Conservation (phyloP, 2,888 invertebrate genomes). For the Diaphora mendica region DNA sequence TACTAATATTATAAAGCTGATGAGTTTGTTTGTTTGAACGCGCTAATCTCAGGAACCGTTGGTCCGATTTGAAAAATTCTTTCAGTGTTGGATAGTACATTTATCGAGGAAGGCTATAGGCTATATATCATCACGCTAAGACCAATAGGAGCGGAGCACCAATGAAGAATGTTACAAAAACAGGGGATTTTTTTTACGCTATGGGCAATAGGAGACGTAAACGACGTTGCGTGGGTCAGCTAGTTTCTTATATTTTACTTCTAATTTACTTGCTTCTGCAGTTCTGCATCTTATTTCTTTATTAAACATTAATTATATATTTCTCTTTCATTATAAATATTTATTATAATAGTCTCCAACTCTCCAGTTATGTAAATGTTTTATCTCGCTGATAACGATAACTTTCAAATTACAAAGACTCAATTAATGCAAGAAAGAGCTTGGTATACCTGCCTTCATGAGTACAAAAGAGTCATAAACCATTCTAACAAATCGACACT, state of each 20-base stretch:
- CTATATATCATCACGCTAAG: too few relatives aligned
- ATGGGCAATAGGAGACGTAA: too few relatives aligned
- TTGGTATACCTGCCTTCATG: background rate
- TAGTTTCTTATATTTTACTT: background rate
- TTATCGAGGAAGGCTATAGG: too few relatives aligned
- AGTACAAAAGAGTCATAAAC: conserved; percentile 10
- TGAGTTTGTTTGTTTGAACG: too few relatives aligned
- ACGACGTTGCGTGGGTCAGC: too few relatives aligned
- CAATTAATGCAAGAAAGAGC: background rate
- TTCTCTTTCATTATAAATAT: background rate
- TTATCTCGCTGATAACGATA: conserved; percentile 5
- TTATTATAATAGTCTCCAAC: background rate
- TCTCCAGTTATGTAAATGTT: background rate
- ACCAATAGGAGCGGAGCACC: too few relatives aligned
- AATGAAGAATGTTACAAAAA: too few relatives aligned
- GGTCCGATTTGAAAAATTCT: too few relatives aligned
- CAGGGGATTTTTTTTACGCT: too few relatives aligned
- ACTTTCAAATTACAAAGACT: background rate
- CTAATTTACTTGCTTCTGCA: background rate
- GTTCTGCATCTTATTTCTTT: background rate
- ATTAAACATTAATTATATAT: background rate
- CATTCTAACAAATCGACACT: conserved; percentile 2
- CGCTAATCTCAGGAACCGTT: too few relatives aligned
- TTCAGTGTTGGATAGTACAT: too few relatives aligned
- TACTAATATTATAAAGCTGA: too few relatives aligned